Evolutionary conservation across 2,888 invertebrate genomes (phyloP).

Genomic region (Papilio gigon): DNA sequence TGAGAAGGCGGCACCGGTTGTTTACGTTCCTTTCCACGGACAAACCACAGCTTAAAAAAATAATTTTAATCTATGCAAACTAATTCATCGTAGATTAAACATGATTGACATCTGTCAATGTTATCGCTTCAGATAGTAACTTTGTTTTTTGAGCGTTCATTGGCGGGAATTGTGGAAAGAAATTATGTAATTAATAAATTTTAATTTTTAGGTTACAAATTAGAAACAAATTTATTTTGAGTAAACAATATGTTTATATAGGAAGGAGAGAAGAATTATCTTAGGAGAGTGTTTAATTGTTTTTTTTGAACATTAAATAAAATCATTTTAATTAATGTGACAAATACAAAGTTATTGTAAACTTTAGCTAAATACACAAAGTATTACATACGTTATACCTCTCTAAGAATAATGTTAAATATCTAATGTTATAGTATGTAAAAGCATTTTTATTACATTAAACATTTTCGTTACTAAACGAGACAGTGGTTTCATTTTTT

Average conservation of each 20-base stretch:
- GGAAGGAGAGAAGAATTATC: not conserved
- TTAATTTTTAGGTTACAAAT: not conserved
- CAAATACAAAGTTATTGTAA: not conserved
- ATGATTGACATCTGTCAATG: slow-evolving; percentile 14
- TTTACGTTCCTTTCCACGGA: slow-evolving; percentile 80
- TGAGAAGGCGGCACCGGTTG: slow-evolving; percentile 69
- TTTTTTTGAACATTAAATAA: slow-evolving; percentile 7
- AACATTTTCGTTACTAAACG: slow-evolving; percentile 45
- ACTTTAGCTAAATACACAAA: not conserved
- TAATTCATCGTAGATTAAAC: slow-evolving; percentile 23
- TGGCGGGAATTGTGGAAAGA: slow-evolving; percentile 9
- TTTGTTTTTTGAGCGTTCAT: not conserved
- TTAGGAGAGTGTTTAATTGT: not conserved
- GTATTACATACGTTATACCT: not conserved
- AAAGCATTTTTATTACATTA: slow-evolving; percentile 52
- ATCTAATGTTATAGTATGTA: slow-evolving; percentile 43
- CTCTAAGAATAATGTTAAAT: slow-evolving; percentile 28
- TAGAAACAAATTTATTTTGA: not conserved
- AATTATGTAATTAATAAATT: slow-evolving; percentile 3
- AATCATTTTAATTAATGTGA: not conserved
- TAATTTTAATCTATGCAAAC: slow-evolving; percentile 2
- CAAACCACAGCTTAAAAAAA: slow-evolving; percentile 62
- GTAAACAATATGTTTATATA: not conserved
- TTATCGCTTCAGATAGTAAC: not conserved
- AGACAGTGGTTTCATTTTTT: slow-evolving; percentile 2